These are phyloP conservation scores for Lanius collurio DNA, from an alignment of 2,113 vertebrate species.

Conservation along the genomic window DNA sequence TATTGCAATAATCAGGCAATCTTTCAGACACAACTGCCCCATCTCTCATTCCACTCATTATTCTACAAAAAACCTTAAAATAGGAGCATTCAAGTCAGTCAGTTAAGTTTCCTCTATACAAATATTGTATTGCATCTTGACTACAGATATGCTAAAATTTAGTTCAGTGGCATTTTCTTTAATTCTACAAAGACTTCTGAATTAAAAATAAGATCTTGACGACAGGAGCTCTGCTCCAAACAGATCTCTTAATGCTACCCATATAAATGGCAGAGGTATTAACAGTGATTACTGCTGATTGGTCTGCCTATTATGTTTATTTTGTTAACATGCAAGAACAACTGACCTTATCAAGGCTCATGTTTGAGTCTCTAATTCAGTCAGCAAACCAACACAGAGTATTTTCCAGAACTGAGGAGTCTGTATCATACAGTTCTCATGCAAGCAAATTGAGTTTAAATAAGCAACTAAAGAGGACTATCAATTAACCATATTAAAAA, in stretches of 20 bases:
- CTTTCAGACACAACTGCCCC: neutral
- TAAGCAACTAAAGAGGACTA: conserved; percentile 10
- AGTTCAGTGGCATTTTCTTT: neutral
- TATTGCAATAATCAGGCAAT: neutral
- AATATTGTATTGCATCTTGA: neutral
- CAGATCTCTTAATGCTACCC: conserved; percentile 32
- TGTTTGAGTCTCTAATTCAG: conserved; percentile 46
- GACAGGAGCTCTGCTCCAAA: neutral
- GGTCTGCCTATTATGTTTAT: conserved; percentile 53
- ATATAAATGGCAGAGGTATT: conserved; percentile 56
- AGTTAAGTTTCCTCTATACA: neutral
- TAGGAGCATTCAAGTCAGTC: neutral
- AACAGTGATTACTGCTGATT: conserved; percentile 63
- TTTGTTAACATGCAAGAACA: conserved; percentile 64
- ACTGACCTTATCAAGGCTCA: conserved; percentile 53
- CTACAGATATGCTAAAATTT: neutral
- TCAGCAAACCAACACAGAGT: conserved; percentile 57
- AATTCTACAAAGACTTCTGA: neutral
- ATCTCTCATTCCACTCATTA: neutral
- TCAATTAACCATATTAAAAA: conserved; percentile 7
- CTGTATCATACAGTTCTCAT: neutral
- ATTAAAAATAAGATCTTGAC: neutral
- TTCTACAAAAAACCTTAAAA: neutral
- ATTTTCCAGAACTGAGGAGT: conserved; percentile 39
- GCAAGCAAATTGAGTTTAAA: conserved; percentile 20